Percentiles rank a stretch among this genome's conserved stretches.
These are phyloP conservation scores for Chaetodon trifascialis DNA, from an alignment of 2,113 vertebrate species.

Conservation along the genomic window DNA sequence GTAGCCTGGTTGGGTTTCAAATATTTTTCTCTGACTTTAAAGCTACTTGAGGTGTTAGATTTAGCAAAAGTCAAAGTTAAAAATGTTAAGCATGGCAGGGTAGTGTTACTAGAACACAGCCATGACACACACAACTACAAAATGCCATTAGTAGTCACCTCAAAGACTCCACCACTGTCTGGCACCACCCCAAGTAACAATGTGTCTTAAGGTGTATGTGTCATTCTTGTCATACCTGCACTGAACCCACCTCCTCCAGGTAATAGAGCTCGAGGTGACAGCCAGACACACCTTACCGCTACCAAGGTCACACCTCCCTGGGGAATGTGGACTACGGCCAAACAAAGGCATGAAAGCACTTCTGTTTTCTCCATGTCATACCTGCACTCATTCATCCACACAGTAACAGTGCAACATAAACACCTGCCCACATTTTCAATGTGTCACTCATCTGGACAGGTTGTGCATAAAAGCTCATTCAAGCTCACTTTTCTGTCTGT, in stretches of 20 bases:
- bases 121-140: background rate
- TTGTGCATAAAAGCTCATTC: background rate
- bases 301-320: conserved; percentile 50
- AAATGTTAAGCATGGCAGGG: background rate
- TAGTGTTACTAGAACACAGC: background rate
- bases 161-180: background rate
- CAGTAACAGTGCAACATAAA: background rate
- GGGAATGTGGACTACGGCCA: conserved; percentile 68
- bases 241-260: conserved; percentile 29
- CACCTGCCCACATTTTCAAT: background rate
- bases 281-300: conserved; percentile 68
- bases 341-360: conserved; percentile 11
- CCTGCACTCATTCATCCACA: conserved; percentile 20
- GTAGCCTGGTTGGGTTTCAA: background rate
- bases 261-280: conserved; percentile 44
- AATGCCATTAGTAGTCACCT: background rate
- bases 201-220: conserved; percentile 20
- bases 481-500: background rate
- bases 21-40: background rate
- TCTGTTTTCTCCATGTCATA: background rate
- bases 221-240: conserved; percentile 60
- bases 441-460: background rate
- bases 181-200: conserved; percentile 41
- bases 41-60: too few relatives aligned
- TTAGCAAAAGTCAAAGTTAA: background rate